Base-by-base conservation (phyloP, 2,888 invertebrate genomes). In the Leptinotarsa juncta region DNA sequence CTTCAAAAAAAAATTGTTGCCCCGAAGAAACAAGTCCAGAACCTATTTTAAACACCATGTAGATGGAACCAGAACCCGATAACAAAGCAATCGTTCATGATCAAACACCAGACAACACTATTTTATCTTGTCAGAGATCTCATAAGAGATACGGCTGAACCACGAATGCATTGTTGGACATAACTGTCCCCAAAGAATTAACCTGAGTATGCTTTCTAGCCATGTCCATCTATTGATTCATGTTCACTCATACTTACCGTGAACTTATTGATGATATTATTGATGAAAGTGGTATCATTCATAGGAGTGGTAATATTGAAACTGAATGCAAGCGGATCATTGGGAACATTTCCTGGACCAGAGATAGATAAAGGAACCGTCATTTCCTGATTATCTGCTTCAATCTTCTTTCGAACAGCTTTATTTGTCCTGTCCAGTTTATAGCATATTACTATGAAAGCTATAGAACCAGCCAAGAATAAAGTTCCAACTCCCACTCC, bases 401-500 rank as follows among this genome's bases (percentile, higher is more conserved):
- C 80, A 73, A 83, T 84, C 77, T 86, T 86, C 42, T 84, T 83
- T 14, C 85, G 81, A n/a, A 81, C 81, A 20, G 84, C 79, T 79
- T 86, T 87, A 60, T 84, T 85, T 2, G 84, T 84, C 53, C 82
- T 81, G 71, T 83, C 83, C 48, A 85, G 65, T 49, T 84, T 77
- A 85, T 86, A 88, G 72, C 86, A 86, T 23, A 85, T 81, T 14
- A 86, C 82, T 7, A 86, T 81, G 10, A 84, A 78, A 4, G 84
- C 84, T 7, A 86, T 81, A 0, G 84, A 83, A 10, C 83, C 82
- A 49, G 83, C 79, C 10, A 87, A 80, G 78, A 90, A 88, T 14
- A 89, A 80, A 20, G 86, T 85, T 0, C 88, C 89, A 0, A 87
- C 87, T 20, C 87, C 85, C 4, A 89, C 87, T 15, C 89, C 89